Evolutionary conservation across 2,113 vertebrate species (phyloP).

Genomic region (Trinectes maculatus): DNA sequence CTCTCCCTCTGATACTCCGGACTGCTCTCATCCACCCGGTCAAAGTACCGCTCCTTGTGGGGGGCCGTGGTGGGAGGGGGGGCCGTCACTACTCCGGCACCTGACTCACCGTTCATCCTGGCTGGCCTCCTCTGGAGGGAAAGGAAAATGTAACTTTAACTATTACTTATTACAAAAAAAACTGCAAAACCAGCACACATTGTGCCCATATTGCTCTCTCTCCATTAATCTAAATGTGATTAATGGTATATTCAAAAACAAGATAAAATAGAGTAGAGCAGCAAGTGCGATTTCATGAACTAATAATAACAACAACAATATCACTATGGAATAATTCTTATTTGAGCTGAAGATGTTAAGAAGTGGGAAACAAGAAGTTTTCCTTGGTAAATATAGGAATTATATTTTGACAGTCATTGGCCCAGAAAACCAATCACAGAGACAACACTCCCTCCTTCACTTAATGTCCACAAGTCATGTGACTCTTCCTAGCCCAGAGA

Average conservation of each 20-base stretch:
- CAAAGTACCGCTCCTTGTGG: constrained; percentile 98
- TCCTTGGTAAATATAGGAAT: background rate
- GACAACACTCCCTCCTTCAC: background rate
- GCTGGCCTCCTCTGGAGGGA: constrained; percentile 65
- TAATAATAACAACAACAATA: too few relatives aligned
- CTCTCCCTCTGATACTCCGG: constrained; percentile 95
- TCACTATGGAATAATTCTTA: too few relatives aligned
- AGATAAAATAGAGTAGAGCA: too few relatives aligned
- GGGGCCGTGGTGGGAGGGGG: constrained; percentile 94
- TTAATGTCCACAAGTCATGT: constrained; percentile 37
- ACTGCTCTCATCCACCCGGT: constrained; percentile 96
- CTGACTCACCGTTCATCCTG: constrained; percentile 96
- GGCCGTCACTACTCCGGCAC: constrained; percentile 94
- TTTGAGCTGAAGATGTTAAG: background rate
- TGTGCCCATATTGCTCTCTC: too few relatives aligned
- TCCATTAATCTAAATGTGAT: too few relatives aligned
- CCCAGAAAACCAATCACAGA: constrained; percentile 25
- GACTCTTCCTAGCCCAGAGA: constrained; percentile 21
- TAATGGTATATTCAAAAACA: too few relatives aligned
- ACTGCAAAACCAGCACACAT: too few relatives aligned
- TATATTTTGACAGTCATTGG: background rate
- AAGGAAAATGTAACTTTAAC: background rate
- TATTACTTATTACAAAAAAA: too few relatives aligned
- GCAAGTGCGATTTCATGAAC: too few relatives aligned
- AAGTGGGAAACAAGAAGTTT: background rate